phyloP scores from a whole-genome alignment of 2,888 invertebrate genomes.

The Ormyrus pomaceus region DNA sequence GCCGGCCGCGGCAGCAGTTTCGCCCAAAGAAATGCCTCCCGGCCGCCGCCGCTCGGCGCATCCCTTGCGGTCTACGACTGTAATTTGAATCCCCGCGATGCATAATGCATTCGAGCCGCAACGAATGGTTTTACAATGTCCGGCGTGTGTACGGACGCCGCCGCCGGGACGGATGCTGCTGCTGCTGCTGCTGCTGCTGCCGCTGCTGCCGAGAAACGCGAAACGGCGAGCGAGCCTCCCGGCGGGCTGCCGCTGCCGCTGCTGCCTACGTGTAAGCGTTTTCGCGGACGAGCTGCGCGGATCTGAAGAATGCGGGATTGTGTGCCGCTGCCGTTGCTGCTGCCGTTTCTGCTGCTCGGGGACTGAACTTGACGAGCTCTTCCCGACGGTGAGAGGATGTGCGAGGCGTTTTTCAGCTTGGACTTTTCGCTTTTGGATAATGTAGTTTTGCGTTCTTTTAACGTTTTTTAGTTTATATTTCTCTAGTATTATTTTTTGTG shows the following conservation, averaged over 20 bases:
- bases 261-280: too few relatives aligned
- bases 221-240: not conserved
- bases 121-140: conserved; percentile 29
- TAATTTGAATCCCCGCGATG: conserved; percentile 34
- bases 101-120: conserved; percentile 26
- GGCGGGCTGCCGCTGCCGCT: too few relatives aligned
- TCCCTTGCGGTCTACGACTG: conserved; percentile 16
- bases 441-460: too few relatives aligned
- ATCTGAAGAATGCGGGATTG: too few relatives aligned
- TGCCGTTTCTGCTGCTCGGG: not conserved
- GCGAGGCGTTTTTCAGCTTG: not conserved
- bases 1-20: not conserved
- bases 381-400: not conserved
- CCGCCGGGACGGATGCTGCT: too few relatives aligned
- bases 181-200: too few relatives aligned
- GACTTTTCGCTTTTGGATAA: too few relatives aligned
- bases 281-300: too few relatives aligned
- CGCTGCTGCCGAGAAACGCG: not conserved
- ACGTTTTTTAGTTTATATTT: too few relatives aligned
- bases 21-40: not conserved
- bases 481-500: too few relatives aligned
- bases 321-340: too few relatives aligned
- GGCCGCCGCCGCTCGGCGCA: not conserved
- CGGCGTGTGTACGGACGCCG: not conserved
- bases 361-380: not conserved